phyloP scores from a whole-genome alignment of 1,140 invertebrate species.

The Tribolium castaneum region DNA sequence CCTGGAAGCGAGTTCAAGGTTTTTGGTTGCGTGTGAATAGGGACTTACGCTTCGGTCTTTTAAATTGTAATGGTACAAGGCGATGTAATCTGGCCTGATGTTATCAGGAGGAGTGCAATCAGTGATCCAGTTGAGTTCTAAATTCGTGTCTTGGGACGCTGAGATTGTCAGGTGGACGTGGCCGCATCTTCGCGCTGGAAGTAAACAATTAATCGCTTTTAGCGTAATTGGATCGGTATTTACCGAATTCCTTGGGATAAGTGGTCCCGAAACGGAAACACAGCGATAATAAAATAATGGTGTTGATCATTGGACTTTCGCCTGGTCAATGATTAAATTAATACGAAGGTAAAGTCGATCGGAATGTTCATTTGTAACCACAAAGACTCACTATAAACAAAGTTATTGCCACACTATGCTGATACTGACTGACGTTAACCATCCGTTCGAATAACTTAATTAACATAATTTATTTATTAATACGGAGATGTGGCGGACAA shows the following conservation, averaged over 20 bases:
- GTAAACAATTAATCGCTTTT: neutral
- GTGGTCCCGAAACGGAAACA: neutral
- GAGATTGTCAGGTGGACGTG: constrained; percentile 56
- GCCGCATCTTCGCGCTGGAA: constrained; percentile 47
- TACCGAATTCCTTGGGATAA: constrained; percentile 10
- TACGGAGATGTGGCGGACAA: neutral
- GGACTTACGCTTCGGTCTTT: constrained; percentile 51
- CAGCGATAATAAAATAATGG: constrained; percentile 3
- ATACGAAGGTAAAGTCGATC: neutral
- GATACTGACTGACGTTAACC: constrained; percentile 33
- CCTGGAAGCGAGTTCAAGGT: constrained; percentile 14
- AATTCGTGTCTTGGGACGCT: constrained; percentile 47
- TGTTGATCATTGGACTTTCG: neutral
- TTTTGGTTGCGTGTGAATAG: constrained; percentile 3
- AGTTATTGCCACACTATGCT: constrained; percentile 9
- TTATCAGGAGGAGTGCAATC: constrained; percentile 49
- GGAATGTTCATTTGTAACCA: neutral
- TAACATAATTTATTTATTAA: constrained; percentile 35
- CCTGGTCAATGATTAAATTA: neutral
- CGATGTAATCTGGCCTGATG: constrained; percentile 51
- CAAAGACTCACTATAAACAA: neutral
- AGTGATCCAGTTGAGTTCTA: constrained; percentile 58
- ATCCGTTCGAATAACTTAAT: constrained; percentile 38
- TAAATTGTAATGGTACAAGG: constrained; percentile 52
- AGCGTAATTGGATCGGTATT: neutral